Base-by-base conservation (phyloP, 1,140 invertebrate genomes). In the Chionoecetes opilio region DNA sequence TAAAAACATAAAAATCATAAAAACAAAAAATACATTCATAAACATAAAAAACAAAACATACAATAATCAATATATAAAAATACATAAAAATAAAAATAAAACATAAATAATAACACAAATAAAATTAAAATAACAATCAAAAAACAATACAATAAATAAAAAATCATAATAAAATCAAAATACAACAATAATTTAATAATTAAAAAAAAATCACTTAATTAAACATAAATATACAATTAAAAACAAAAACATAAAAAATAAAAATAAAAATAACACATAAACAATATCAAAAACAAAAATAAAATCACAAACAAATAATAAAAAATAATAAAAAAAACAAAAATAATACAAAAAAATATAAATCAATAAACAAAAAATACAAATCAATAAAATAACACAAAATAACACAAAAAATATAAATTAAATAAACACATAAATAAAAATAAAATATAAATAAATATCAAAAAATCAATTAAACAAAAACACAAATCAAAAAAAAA, bases 221-320 rank as follows among this genome's bases (percentile, higher is more conserved):
- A 75, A 75, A 75, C 11, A 75, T 75, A 75, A 75, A 75, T 75
- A 75, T 14, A 14, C 11, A 75, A 75, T 75, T 11, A 14, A 75
- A 75, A 75, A 75, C n/a, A 75, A n/a, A n/a, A n/a, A n/a, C n/a
- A n/a, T n/a, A n/a, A n/a, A n/a, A n/a, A n/a, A n/a, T n/a, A n/a
- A n/a, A 75, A 75, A 75, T 75, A n/a, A n/a, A n/a, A 75, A 75
- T 75, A 75, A 75, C n/a, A 75, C n/a, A 75, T n/a, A n/a, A n/a
- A n/a, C n/a, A n/a, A n/a, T n/a, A n/a, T n/a, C n/a, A n/a, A n/a
- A n/a, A n/a, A n/a, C n/a, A n/a, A n/a, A n/a, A n/a, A n/a, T n/a
- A n/a, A n/a, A n/a, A n/a, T n/a, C n/a, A n/a, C n/a, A n/a, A 14
- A 75, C 11, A 14, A 75, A 75, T 14, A 14, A 75, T 75, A 75